Evolutionary conservation across 2,888 invertebrate genomes (phyloP).

Genomic region (Neoitamus cyanurus): DNA sequence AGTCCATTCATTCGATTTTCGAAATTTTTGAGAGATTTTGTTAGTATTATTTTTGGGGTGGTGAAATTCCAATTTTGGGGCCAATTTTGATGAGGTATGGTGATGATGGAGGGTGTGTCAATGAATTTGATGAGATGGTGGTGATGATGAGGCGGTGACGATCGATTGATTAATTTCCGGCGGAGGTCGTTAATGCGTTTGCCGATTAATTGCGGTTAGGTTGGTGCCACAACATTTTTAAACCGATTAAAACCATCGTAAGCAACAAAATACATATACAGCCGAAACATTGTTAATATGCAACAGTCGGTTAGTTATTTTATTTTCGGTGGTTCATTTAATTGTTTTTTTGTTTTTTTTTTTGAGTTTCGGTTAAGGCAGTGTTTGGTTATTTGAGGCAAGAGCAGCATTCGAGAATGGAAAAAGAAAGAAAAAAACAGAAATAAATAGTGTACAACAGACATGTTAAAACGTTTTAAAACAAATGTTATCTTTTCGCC

Average conservation of each 20-base stretch:
- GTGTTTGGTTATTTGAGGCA: slow-evolving; percentile 44
- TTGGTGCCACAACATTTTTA: slow-evolving; percentile 19
- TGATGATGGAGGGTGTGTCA: slow-evolving; percentile 11
- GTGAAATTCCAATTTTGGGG: not conserved
- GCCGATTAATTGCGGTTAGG: not conserved
- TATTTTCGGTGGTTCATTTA: slow-evolving; percentile 52
- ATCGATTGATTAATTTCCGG: not conserved
- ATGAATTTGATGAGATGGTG: slow-evolving; percentile 32
- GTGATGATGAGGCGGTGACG: not conserved
- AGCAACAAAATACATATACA: slow-evolving; percentile 29
- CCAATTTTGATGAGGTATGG: not conserved
- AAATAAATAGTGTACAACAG: slow-evolving; percentile 55
- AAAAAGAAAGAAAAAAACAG: slow-evolving; percentile 57
- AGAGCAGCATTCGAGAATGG: slow-evolving; percentile 57
- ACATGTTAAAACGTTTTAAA: slow-evolving; percentile 34
- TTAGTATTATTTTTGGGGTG: not conserved
- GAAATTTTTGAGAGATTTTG: not conserved
- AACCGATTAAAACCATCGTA: not conserved
- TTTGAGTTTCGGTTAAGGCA: slow-evolving; percentile 50
- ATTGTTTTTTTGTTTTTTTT: slow-evolving; percentile 46
- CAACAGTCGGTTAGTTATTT: slow-evolving; percentile 44
- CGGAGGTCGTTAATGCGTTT: not conserved
- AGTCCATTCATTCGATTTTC: not conserved
- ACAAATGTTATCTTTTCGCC: slow-evolving; percentile 18
- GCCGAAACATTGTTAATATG: slow-evolving; percentile 9